A percentile compares a stretch with the other conserved stretches of the same genome.
phyloP scores from a whole-genome alignment of 2,888 invertebrate species.

The Spialia ferax region DNA sequence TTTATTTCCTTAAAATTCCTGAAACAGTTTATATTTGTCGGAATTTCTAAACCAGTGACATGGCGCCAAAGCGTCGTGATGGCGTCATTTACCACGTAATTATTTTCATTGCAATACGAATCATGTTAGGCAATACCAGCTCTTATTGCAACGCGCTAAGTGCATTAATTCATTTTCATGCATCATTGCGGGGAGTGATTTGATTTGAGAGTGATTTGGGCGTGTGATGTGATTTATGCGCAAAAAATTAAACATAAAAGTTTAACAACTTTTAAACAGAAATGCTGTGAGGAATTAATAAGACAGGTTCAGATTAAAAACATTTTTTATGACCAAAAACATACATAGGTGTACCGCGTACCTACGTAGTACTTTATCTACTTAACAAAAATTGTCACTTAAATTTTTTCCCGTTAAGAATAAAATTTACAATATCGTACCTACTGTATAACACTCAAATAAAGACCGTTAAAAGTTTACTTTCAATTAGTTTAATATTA shows the following conservation, averaged over 20 bases:
- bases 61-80: slow-evolving; percentile 47
- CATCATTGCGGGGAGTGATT: background rate
- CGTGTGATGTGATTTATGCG: slow-evolving; percentile 1
- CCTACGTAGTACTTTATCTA: too few species aligned
- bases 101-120: slow-evolving; percentile 11
- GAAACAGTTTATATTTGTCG: slow-evolving; percentile 37
- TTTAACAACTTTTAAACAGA: background rate
- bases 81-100: slow-evolving; percentile 42
- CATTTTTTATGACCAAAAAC: background rate
- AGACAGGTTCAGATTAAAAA: background rate
- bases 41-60: slow-evolving; percentile 45
- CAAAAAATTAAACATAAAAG: background rate
- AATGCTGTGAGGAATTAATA: background rate
- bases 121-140: background rate
- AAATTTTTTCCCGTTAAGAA: too few species aligned
- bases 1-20: background rate
- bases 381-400: too few species aligned
- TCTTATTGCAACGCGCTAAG: background rate
- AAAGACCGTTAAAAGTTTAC: too few species aligned
- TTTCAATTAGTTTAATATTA: too few species aligned
- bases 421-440: too few species aligned
- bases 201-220: background rate
- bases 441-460: too few species aligned
- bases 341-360: too few species aligned
- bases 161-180: background rate